These are phyloP conservation scores for Drosophila willistoni DNA, from an alignment of 1,140 invertebrate genomes.

Conservation along the genomic window DNA sequence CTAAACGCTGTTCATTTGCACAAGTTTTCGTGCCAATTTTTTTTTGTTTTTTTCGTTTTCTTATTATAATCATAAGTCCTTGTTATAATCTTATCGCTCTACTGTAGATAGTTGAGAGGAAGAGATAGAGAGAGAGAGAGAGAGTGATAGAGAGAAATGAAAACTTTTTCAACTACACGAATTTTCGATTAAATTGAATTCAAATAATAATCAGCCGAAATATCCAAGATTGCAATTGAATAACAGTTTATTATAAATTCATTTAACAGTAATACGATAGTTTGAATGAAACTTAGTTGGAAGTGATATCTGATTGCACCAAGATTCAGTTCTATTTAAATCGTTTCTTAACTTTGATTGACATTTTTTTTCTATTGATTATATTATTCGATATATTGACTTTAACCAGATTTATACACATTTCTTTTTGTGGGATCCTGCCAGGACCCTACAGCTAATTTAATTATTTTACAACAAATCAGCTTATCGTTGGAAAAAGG, in stretches of 20 bases:
- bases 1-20: constrained; percentile 16
- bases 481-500: constrained; percentile 1
- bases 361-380: too few relatives aligned
- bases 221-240: too few relatives aligned
- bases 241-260: too few relatives aligned
- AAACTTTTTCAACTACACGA: background rate
- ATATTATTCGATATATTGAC: too few relatives aligned
- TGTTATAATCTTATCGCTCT: constrained; percentile 6
- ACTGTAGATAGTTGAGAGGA: background rate
- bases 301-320: too few relatives aligned
- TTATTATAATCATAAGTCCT: background rate
- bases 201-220: too few relatives aligned
- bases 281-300: background rate
- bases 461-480: constrained; percentile 8
- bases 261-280: too few relatives aligned
- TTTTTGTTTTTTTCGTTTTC: background rate
- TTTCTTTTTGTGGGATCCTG: background rate
- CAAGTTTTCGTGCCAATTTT: constrained; percentile 1
- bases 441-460: background rate
- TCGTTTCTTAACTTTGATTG: too few relatives aligned
- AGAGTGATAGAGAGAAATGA: too few relatives aligned
- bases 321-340: too few relatives aligned
- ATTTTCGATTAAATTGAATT: background rate
- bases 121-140: background rate
- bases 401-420: background rate